A percentile compares a stretch with the other conserved stretches of the same genome.
phyloP scores from a whole-genome alignment of 2,888 invertebrate genomes.

The Callyntrura sp. region DNA sequence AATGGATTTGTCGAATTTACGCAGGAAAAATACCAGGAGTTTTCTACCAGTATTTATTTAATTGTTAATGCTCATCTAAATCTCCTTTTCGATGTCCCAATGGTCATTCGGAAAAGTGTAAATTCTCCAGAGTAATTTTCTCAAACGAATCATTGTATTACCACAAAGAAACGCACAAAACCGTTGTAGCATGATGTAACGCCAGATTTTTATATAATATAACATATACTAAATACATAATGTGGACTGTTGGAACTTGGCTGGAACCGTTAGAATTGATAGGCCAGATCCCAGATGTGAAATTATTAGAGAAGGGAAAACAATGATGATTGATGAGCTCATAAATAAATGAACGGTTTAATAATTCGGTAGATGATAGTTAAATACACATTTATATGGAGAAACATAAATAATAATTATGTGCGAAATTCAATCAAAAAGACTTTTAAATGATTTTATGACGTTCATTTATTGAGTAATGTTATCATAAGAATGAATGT shows the following conservation, averaged over 20 bases:
- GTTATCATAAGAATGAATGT: not conserved
- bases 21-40: conserved; percentile 78
- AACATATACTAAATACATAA: too few species aligned
- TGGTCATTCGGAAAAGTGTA: conserved; percentile 86
- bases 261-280: too few species aligned
- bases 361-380: not conserved
- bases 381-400: not conserved
- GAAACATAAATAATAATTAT: conserved; percentile 2
- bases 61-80: conserved; percentile 88
- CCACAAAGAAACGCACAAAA: conserved; percentile 12
- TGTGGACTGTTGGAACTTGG: not conserved
- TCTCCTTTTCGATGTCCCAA: conserved; percentile 87
- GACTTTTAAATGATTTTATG: conserved; percentile 8
- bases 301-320: not conserved
- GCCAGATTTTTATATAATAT: not conserved
- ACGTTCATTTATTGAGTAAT: not conserved
- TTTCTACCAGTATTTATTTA: conserved; percentile 84
- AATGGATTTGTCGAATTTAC: conserved; percentile 68
- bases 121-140: conserved; percentile 70
- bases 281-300: too few species aligned
- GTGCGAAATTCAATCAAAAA: conserved; percentile 34
- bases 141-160: not conserved
- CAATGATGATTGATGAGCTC: too few species aligned
- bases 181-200: conserved; percentile 4
- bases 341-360: not conserved